These are phyloP conservation scores for Turdus rufiventris DNA, from an alignment of 2,113 vertebrate species.

Conservation along the genomic window DNA sequence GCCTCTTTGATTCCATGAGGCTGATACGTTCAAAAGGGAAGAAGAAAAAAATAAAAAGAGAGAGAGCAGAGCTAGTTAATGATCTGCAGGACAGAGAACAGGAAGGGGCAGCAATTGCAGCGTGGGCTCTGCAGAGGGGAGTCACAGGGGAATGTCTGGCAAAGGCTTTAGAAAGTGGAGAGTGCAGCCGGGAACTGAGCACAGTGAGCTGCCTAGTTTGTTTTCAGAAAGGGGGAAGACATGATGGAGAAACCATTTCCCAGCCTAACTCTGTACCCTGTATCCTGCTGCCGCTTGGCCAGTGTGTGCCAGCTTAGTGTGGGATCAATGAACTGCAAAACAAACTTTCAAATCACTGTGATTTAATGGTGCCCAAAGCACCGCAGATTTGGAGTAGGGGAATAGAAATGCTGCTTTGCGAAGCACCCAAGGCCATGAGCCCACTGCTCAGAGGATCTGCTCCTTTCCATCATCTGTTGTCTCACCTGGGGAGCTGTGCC, in stretches of 20 bases:
- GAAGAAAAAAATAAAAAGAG: slow-evolving; percentile 52
- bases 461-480: neutral
- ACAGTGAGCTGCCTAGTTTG: neutral
- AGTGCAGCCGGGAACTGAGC: neutral
- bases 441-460: neutral
- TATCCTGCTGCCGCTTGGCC: neutral
- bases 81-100: slow-evolving; percentile 46
- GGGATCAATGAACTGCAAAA: neutral
- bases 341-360: neutral
- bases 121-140: neutral
- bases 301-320: neutral
- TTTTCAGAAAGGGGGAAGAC: neutral
- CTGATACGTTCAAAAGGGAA: slow-evolving; percentile 61
- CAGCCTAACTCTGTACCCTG: neutral
- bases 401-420: slow-evolving; percentile 2
- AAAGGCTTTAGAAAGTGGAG: slow-evolving; percentile 2
- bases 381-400: neutral
- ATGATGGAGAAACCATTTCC: neutral
- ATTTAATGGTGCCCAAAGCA: neutral
- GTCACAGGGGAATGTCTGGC: slow-evolving; percentile 1
- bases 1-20: slow-evolving; percentile 77
- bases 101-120: slow-evolving; percentile 40
- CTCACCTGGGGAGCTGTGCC: neutral
- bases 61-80: slow-evolving; percentile 29
- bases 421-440: slow-evolving; percentile 5